These are phyloP conservation scores for Creontiades dilutus DNA, from an alignment of 2,888 invertebrate genomes.

Conservation along the genomic window DNA sequence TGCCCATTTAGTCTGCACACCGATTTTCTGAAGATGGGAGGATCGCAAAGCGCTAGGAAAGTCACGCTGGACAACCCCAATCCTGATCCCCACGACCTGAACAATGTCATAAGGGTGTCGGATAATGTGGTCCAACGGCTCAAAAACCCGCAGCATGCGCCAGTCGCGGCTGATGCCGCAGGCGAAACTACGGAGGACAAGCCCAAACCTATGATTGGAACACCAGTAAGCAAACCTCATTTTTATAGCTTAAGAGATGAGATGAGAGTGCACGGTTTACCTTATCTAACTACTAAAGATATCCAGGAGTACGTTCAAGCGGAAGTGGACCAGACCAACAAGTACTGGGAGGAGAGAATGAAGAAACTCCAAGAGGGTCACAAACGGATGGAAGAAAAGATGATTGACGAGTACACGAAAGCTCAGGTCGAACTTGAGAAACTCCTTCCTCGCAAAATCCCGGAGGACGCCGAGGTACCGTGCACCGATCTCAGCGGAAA, in stretches of 20 bases:
- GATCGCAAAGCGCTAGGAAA: constrained; percentile 57
- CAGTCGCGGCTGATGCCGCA: not conserved
- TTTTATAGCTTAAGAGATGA: constrained; percentile 64
- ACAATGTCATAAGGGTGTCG: constrained; percentile 61
- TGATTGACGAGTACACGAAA: constrained; percentile 62
- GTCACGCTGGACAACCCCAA: constrained; percentile 67
- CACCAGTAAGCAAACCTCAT: constrained; percentile 51
- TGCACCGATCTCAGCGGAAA: constrained; percentile 53
- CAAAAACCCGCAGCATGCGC: not conserved
- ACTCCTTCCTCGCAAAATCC: constrained; percentile 54
- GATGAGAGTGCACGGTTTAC: constrained; percentile 58
- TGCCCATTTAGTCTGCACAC: not conserved
- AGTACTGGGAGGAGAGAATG: constrained; percentile 68
- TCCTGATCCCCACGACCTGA: constrained; percentile 59
- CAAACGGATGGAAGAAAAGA: constrained; percentile 56
- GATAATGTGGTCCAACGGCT: constrained; percentile 60
- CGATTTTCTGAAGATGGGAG: constrained; percentile 51
- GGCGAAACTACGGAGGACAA: constrained; percentile 23
- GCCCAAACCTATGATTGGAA: constrained; percentile 36
- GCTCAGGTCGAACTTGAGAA: constrained; percentile 70
- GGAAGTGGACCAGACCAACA: constrained; percentile 60
- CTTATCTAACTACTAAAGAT: constrained; percentile 70
- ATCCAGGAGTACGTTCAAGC: constrained; percentile 66
- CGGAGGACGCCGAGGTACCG: constrained; percentile 61
- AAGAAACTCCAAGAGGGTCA: constrained; percentile 53